Base-by-base conservation (phyloP, 1,140 invertebrate genomes). In the Lepidurus packardi region DNA sequence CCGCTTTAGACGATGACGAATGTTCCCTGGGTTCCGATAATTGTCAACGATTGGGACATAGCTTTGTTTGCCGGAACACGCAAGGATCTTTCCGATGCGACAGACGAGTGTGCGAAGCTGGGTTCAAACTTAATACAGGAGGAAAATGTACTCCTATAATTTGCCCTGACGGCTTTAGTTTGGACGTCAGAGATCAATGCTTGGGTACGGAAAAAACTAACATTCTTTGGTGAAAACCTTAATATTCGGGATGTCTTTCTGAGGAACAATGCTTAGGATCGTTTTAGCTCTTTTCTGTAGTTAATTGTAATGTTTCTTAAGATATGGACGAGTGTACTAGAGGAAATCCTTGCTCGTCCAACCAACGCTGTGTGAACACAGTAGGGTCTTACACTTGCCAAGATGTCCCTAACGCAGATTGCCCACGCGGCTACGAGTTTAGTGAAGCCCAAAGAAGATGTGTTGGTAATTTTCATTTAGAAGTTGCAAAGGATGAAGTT, bases 51-150 rank as follows among this genome's bases (percentile, higher is more conserved):
- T 85, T 89, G 3, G 90, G 90, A 0, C 82, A 87, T 0, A 90
- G 90, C 6, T 97, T 93, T 82, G 85, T 89, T 2, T 99, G 97
- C 84, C 87, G 89, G 74, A 99, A 99, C 83, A 95, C 89, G 0
- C 83, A 90, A 25, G 94, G 94, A 0, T 93, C 92, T 16, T 95
- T 92, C 82, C 86, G 91, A 43, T 95, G 93, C 84, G 88, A 90
- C 76, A 86, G 87, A 25, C 88, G 88, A 79, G 83, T 81, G 6
- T 91, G 90, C 84, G 85, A 85, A 7, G 43, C 80, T 7, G 82
- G 82, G n/a, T 79, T 87, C 80, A 73, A 79, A 76, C 76, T 85
- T 77, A 82, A 83, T 80, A 81, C 73, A 10, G 80, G 45, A 74
- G 83, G 83, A 10, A 81, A 82, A 73, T 84, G 83, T 76, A 65